Percentiles rank a stretch among this genome's conserved stretches.
Conservation (phyloP, 2,797 vertebrate species). For the Nyctibius grandis region DNA sequence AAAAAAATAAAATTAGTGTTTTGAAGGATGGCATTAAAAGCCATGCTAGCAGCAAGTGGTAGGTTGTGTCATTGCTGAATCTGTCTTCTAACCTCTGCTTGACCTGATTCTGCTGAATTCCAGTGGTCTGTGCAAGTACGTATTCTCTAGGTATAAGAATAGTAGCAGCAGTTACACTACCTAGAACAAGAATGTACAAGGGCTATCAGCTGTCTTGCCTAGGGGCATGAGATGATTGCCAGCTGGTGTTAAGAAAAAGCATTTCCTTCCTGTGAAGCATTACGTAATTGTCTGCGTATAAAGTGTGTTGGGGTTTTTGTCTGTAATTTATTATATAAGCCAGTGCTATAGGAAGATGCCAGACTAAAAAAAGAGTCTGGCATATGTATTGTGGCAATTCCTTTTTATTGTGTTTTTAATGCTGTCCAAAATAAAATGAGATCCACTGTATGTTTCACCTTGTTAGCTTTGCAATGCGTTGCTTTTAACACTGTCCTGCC, state of each 20-base stretch:
- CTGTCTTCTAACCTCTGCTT: slow-evolving; percentile 8
- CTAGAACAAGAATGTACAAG: slow-evolving; percentile 23
- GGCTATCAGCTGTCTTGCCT: slow-evolving; percentile 42
- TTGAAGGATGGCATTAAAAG: not conserved
- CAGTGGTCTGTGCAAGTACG: not conserved
- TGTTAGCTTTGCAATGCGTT: not conserved
- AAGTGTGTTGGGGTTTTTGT: not conserved
- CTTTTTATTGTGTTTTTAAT: not conserved
- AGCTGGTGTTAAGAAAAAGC: slow-evolving; percentile 3
- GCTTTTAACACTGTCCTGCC: slow-evolving; percentile 30
- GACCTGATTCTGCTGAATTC: slow-evolving; percentile 31
- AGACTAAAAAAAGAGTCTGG: not conserved
- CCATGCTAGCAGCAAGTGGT: not conserved
- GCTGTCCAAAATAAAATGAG: not conserved
- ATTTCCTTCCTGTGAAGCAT: slow-evolving; percentile 19
- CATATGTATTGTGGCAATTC: not conserved
- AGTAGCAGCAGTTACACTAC: slow-evolving; percentile 29
- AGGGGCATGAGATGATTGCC: not conserved
- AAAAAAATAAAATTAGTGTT: not conserved
- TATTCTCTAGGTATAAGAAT: slow-evolving; percentile 28
- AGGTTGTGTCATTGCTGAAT: not conserved
- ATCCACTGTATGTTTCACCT: not conserved
- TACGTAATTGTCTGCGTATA: slow-evolving; percentile 1
- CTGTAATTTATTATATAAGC: slow-evolving; percentile 23
- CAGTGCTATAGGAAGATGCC: not conserved